A percentile compares a stretch with the other conserved stretches of the same genome.
These are phyloP conservation scores for Philaenus spumarius DNA, from an alignment of 1,140 invertebrate genomes.

Conservation along the genomic window DNA sequence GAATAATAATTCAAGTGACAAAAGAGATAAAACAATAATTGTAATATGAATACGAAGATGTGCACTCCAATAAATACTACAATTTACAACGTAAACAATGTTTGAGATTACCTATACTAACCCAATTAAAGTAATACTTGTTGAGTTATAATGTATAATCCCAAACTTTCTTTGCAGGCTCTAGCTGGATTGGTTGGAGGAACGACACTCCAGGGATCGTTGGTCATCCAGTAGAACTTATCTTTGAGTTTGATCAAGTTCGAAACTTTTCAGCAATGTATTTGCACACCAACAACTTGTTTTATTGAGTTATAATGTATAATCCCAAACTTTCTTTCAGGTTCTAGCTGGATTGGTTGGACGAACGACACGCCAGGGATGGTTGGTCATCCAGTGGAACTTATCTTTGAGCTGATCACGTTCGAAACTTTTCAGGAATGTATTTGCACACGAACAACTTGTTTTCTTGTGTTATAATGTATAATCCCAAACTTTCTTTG, in stretches of 20 bases:
- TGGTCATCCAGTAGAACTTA: slow-evolving; percentile 54
- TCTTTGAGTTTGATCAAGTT: slow-evolving; percentile 67
- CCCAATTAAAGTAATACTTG: too few relatives aligned
- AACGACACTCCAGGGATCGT: slow-evolving; percentile 53
- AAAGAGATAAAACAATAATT: too few relatives aligned
- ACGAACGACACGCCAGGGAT: slow-evolving; percentile 54
- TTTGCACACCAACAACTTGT: slow-evolving; percentile 62
- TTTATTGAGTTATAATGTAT: too few relatives aligned
- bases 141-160: slow-evolving; percentile 13
- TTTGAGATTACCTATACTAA: too few relatives aligned
- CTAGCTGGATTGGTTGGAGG: slow-evolving; percentile 80
- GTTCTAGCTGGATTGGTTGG: slow-evolving; percentile 82
- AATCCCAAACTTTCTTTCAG: too few relatives aligned
- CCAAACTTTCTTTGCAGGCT: slow-evolving; percentile 47
- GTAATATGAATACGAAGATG: too few relatives aligned
- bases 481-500: slow-evolving; percentile 30
- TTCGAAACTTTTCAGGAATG: slow-evolving; percentile 66
- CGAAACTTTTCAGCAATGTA: slow-evolving; percentile 68
- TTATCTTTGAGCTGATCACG: slow-evolving; percentile 64
- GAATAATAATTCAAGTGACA: too few relatives aligned
- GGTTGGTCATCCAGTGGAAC: slow-evolving; percentile 51
- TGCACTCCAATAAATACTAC: too few relatives aligned
- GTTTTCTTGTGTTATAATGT: slow-evolving; percentile 43
- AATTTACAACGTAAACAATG: too few relatives aligned
- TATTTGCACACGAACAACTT: slow-evolving; percentile 63